A percentile compares a stretch with the other conserved stretches of the same genome.
These are phyloP conservation scores for Anarsia innoxiella DNA, from an alignment of 2,888 invertebrate genomes.

Conservation along the genomic window DNA sequence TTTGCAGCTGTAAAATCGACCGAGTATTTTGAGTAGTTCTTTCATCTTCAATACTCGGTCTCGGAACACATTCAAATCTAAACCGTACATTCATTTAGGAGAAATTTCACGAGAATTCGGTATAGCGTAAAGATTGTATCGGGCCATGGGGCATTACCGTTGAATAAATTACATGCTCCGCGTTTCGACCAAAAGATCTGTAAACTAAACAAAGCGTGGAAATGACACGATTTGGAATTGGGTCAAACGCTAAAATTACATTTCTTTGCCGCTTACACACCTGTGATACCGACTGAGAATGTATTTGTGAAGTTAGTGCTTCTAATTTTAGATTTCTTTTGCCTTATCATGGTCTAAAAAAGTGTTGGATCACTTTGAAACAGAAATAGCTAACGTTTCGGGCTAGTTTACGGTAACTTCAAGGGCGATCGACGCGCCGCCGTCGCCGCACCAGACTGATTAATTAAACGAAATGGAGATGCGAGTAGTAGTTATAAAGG, in stretches of 20 bases:
- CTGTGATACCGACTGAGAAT: conserved; percentile 5
- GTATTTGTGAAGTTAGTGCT: too few relatives aligned
- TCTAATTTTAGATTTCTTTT: too few relatives aligned
- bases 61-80: conserved; percentile 6
- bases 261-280: neutral
- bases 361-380: neutral
- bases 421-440: conserved; percentile 5
- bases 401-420: conserved; percentile 7
- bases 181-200: conserved; percentile 1
- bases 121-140: conserved; percentile 11
- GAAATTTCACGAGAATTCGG: neutral
- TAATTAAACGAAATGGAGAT: too few relatives aligned
- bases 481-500: too few relatives aligned
- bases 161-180: conserved; percentile 4
- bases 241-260: conserved; percentile 12
- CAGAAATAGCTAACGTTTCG: conserved; percentile 3
- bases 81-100: conserved; percentile 1
- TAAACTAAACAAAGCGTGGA: conserved; percentile 8
- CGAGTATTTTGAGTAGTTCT: conserved; percentile 3
- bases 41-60: neutral
- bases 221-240: conserved; percentile 13
- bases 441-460: too few relatives aligned
- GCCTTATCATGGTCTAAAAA: neutral
- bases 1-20: conserved; percentile 31
- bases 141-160: conserved; percentile 7